Conservation (phyloP, 2,797 vertebrate species). For the Cirrhinus mrigala region DNA sequence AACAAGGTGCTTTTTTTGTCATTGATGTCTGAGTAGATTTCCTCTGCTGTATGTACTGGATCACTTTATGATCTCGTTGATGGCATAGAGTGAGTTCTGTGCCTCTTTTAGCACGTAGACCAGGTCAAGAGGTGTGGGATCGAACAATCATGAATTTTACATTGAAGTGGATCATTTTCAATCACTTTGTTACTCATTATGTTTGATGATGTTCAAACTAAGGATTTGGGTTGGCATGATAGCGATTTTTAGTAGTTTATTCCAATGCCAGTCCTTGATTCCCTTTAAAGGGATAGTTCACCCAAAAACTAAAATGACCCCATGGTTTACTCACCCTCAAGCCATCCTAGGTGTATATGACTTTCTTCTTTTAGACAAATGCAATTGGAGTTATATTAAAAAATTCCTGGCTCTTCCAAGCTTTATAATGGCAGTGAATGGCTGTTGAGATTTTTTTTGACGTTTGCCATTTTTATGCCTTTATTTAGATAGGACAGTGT, state of each 20-base stretch:
- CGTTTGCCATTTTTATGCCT: too few relatives aligned
- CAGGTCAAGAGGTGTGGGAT: constrained; percentile 30
- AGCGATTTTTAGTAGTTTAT: background rate
- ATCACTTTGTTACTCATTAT: constrained; percentile 22
- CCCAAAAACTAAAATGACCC: too few relatives aligned
- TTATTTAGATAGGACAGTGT: too few relatives aligned
- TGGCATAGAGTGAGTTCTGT: constrained; percentile 10
- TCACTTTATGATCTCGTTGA: background rate
- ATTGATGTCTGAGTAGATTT: background rate
- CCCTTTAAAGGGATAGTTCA: too few relatives aligned
- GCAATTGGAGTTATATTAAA: too few relatives aligned
- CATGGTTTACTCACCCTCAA: too few relatives aligned
- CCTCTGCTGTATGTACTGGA: background rate
- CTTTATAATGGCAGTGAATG: too few relatives aligned
- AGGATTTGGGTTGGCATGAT: background rate
- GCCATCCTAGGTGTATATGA: too few relatives aligned
- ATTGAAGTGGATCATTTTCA: constrained; percentile 21
- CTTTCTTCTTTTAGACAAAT: too few relatives aligned
- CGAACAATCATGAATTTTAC: constrained; percentile 47
- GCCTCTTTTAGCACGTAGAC: constrained; percentile 45
- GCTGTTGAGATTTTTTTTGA: too few relatives aligned
- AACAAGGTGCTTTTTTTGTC: background rate
- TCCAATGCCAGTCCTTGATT: background rate
- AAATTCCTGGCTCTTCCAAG: too few relatives aligned
- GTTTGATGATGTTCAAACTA: background rate